These are phyloP conservation scores for Tamandua tetradactyla DNA, from an alignment of 2,797 vertebrate species.

Conservation along the genomic window DNA sequence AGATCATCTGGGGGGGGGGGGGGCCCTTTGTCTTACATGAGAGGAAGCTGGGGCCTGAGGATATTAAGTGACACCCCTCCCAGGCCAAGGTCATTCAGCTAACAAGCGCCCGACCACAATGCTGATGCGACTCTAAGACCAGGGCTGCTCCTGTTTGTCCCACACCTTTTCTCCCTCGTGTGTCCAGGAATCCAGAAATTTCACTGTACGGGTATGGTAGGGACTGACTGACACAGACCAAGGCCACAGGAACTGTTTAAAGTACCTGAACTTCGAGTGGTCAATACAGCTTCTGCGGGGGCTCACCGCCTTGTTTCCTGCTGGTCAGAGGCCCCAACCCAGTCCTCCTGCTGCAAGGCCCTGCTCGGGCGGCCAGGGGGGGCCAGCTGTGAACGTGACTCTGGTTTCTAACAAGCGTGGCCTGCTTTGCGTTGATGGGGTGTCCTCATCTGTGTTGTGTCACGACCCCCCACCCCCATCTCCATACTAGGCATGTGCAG, in stretches of 20 bases:
- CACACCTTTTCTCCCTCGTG: rapidly evolving
- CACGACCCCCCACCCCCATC: background rate
- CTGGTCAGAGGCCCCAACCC: background rate
- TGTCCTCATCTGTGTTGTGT: background rate
- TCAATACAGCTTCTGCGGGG: rapidly evolving
- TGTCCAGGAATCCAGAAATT: background rate
- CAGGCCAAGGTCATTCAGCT: background rate
- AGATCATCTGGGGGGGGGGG: background rate
- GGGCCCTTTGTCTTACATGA: background rate
- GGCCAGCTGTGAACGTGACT: background rate
- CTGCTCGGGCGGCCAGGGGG: background rate
- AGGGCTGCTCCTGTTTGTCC: background rate
- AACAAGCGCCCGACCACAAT: background rate
- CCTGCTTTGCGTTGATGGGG: background rate
- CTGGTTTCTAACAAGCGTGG: background rate
- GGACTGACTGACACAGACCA: background rate
- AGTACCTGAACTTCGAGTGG: background rate
- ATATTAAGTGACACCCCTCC: background rate
- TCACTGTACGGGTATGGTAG: background rate
- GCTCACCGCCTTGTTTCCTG: rapidly evolving
- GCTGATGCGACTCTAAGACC: too few species aligned
- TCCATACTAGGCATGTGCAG: background rate
- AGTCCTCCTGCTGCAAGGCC: background rate
- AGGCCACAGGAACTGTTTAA: rapidly evolving
- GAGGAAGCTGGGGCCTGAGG: background rate